Evolutionary conservation across 2,113 vertebrate genomes (phyloP), one percentile per base, ranked within the genome.

Genomic region (Scophthalmus maximus): DNA sequence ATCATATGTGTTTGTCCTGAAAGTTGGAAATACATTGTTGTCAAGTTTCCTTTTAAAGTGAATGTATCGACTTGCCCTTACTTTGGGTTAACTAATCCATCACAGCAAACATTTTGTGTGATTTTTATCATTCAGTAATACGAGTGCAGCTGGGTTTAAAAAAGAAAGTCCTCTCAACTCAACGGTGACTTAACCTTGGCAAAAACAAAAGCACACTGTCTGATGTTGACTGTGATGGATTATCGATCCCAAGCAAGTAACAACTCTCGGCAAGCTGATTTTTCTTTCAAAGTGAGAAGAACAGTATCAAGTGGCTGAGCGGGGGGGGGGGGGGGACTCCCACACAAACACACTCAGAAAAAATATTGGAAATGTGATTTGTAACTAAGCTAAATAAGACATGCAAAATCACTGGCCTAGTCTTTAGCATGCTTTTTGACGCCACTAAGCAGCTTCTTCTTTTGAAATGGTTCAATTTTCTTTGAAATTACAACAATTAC

Each of bases 241-340:
- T 76, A 79, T 87, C 2, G 58, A 78, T 82, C 56, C 55, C 18
- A 38, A n/a, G 26, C 20, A 42, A 23, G 42, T 25, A 52, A 55
- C 10, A 57, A 68, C 17, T 53, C 58, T 61, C 32, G 61, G 58
- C 22, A 25, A 73, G 46, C 47, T 34, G 22, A 68, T 63, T 68
- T 64, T 67, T 60, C 30, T 23, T 12, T 6, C 25, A 36, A 66
- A 66, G 60, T 27, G 51, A 52, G 50, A 47, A 58, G 8, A 69
- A 58, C 51, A 18, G 26, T n/a, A n/a, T n/a, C n/a, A n/a, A n/a
- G n/a, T n/a, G n/a, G n/a, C n/a, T n/a, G n/a, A n/a, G n/a, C n/a
- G n/a, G n/a, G n/a, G n/a, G n/a, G n/a, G n/a, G n/a, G n/a, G n/a
- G n/a, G n/a, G n/a, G n/a, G n/a, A n/a, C n/a, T n/a, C n/a, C n/a